Evolutionary conservation across 2,797 vertebrate genomes (phyloP).

Genomic region (Smutsia temminckii): DNA sequence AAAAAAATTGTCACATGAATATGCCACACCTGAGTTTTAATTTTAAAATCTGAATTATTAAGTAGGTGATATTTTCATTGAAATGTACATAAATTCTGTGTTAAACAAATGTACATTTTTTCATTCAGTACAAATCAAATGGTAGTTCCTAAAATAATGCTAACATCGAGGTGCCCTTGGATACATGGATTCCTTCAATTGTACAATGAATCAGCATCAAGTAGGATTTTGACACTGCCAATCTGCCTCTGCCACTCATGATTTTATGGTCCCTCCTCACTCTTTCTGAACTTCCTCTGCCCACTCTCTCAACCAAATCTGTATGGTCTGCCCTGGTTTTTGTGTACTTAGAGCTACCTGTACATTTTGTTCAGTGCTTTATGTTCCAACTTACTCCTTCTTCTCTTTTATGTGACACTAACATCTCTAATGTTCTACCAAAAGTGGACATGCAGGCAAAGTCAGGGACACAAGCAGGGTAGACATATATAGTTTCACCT

Average conservation of each 20-base stretch:
- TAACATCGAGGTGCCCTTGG: background rate
- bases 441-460: background rate
- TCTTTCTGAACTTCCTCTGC: background rate
- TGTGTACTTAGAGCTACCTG: background rate
- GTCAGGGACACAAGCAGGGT: background rate
- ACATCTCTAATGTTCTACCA: background rate
- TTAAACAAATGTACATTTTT: constrained; percentile 13
- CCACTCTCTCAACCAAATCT: background rate
- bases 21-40: background rate
- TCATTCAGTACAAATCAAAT: background rate
- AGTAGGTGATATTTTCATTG: background rate
- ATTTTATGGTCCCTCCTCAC: background rate
- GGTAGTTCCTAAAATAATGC: constrained; percentile 5
- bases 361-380: background rate
- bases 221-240: background rate
- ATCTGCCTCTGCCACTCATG: background rate
- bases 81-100: background rate
- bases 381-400: background rate
- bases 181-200: background rate
- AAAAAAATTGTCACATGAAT: background rate
- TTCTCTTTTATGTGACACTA: background rate
- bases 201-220: background rate
- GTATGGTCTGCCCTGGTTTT: background rate
- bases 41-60: constrained; percentile 27
- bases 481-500: background rate